These are phyloP conservation scores for Pseudomugil gertrudae DNA, from an alignment of 2,797 vertebrate species.

Conservation along the genomic window DNA sequence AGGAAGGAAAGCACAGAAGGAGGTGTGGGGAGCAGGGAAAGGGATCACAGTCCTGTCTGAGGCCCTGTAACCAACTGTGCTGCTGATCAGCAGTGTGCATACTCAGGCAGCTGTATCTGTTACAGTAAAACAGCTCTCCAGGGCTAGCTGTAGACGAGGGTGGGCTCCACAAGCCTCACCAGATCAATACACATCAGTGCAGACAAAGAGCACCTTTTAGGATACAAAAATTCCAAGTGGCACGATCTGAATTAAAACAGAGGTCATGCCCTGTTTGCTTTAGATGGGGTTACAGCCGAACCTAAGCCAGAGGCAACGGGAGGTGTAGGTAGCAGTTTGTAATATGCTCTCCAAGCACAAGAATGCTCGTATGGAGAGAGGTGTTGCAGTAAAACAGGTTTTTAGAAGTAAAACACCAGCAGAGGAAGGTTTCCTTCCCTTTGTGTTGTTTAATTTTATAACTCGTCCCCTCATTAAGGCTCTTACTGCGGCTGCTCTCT, in stretches of 20 bases:
- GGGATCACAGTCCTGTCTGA: slow-evolving; percentile 19
- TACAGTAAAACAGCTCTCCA: slow-evolving; percentile 48
- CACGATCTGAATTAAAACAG: slow-evolving; percentile 53
- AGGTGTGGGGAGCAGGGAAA: slow-evolving; percentile 15
- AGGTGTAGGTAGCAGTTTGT: slow-evolving; percentile 10
- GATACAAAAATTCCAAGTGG: slow-evolving; percentile 54
- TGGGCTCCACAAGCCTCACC: slow-evolving; percentile 34
- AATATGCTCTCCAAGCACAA: slow-evolving; percentile 29
- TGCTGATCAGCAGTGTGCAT: slow-evolving; percentile 31
- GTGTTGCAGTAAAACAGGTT: background rate
- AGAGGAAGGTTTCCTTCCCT: slow-evolving; percentile 68
- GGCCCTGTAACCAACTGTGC: slow-evolving; percentile 36
- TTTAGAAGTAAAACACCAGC: slow-evolving; percentile 25
- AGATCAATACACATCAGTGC: slow-evolving; percentile 41
- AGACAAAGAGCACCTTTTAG: slow-evolving; percentile 67
- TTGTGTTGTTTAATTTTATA: slow-evolving; percentile 7
- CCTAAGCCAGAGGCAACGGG: slow-evolving; percentile 31
- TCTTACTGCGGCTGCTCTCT: slow-evolving; percentile 27
- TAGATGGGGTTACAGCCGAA: slow-evolving; percentile 62
- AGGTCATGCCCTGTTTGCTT: slow-evolving; percentile 61
- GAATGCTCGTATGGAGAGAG: slow-evolving; percentile 19
- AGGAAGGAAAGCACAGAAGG: slow-evolving; percentile 47
- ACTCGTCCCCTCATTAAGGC: slow-evolving; percentile 61
- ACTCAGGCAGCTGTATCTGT: slow-evolving; percentile 50
- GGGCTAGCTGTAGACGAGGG: slow-evolving; percentile 37